Percentiles rank a stretch among this genome's conserved stretches.
These are phyloP conservation scores for Sthenelais limicola DNA, from an alignment of 2,888 invertebrate genomes.

Conservation along the genomic window DNA sequence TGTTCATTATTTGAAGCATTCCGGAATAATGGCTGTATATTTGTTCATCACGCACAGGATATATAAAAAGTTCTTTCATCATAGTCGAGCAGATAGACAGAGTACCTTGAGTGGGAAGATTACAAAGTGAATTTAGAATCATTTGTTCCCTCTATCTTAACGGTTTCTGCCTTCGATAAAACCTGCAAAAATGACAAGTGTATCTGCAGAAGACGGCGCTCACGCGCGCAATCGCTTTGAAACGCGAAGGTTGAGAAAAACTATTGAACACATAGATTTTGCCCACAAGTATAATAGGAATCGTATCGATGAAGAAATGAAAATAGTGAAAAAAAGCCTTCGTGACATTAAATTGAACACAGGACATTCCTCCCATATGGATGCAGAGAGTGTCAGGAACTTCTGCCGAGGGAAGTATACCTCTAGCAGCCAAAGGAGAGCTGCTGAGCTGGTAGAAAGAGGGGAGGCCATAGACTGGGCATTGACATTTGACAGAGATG, in stretches of 20 bases:
- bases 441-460: slow-evolving; percentile 1
- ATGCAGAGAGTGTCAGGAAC: slow-evolving; percentile 1
- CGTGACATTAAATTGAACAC: slow-evolving; percentile 11
- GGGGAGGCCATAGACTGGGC: slow-evolving; percentile 19
- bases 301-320: slow-evolving; percentile 7
- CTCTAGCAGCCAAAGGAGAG: neutral
- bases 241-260: neutral
- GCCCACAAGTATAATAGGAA: neutral
- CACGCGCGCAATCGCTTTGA: slow-evolving; percentile 23
- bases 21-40: too few species aligned
- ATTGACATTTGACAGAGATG: slow-evolving; percentile 2
- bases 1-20: too few species aligned
- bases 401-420: slow-evolving; percentile 8
- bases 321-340: neutral
- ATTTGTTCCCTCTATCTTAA: too few species aligned
- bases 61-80: too few species aligned
- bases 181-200: neutral
- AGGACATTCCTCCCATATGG: slow-evolving; percentile 19
- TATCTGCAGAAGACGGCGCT: neutral
- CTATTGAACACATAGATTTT: slow-evolving; percentile 8
- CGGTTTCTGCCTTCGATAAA: too few species aligned
- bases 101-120: too few species aligned
- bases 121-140: too few species aligned
- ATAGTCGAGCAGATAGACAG: too few species aligned
- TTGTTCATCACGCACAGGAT: too few species aligned